A percentile compares a stretch with the other conserved stretches of the same genome.
These are phyloP conservation scores for Daboia siamensis DNA, from an alignment of 2,113 vertebrate species.

Conservation along the genomic window DNA sequence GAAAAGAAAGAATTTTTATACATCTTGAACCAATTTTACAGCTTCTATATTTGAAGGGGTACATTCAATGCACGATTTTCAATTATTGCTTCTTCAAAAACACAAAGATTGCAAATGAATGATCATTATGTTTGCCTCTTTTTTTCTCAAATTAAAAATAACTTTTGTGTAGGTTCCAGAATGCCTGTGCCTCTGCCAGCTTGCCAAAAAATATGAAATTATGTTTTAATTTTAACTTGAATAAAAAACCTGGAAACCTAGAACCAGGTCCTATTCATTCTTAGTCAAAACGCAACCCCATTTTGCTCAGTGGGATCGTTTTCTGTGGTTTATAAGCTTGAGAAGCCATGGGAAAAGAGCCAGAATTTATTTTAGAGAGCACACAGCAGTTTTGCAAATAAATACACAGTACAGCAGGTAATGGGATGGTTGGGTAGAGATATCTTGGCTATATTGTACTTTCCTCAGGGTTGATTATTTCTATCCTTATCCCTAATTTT, in stretches of 20 bases:
- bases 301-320: not conserved
- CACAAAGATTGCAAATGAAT: not conserved
- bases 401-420: not conserved
- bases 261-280: not conserved
- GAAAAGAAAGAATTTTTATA: not conserved
- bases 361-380: not conserved
- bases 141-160: not conserved
- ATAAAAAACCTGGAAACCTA: not conserved
- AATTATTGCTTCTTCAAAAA: not conserved
- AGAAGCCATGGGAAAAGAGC: not conserved
- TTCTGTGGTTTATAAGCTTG: not conserved
- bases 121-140: not conserved
- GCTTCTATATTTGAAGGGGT: not conserved
- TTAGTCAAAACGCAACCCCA: not conserved
- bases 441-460: not conserved
- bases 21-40: not conserved
- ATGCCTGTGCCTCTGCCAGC: not conserved
- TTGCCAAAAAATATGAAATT: not conserved
- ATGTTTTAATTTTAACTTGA: not conserved
- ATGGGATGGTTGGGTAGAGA: not conserved
- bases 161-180: not conserved
- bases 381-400: not conserved
- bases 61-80: not conserved
- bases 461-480: not conserved
- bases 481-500: not conserved